Conservation (phyloP, 2,113 vertebrate genomes). For the Eulemur rufifrons region DNA sequence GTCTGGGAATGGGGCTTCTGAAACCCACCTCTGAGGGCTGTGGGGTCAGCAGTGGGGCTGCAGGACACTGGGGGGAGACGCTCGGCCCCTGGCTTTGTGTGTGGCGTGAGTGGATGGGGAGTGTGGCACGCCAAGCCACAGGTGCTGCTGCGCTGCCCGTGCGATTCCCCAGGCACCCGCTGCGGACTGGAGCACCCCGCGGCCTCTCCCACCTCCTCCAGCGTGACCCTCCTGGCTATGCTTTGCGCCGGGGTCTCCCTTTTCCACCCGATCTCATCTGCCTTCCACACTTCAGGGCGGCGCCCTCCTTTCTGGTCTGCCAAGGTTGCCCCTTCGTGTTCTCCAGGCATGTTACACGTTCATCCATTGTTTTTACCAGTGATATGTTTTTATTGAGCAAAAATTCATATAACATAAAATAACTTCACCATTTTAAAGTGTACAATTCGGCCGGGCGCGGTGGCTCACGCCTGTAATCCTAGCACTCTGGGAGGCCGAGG, state of each 20-base stretch:
- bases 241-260: neutral
- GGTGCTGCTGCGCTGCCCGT: fast-evolving
- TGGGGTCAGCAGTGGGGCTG: too few relatives aligned
- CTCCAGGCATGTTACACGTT: neutral
- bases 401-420: neutral
- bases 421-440: neutral
- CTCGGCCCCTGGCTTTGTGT: neutral
- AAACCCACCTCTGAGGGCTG: neutral
- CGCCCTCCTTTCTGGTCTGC: neutral
- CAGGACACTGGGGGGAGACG: neutral
- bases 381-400: neutral
- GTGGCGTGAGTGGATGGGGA: neutral
- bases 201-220: neutral
- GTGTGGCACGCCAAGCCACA: neutral
- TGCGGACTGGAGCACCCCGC: neutral
- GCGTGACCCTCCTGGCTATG: neutral
- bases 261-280: neutral
- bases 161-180: neutral
- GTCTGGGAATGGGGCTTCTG: neutral
- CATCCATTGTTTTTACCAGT: neutral
- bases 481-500: too few relatives aligned
- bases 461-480: too few relatives aligned
- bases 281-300: neutral
- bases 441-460: too few relatives aligned
- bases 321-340: neutral